Base-by-base conservation (phyloP, 2,888 invertebrate species). In the Maniola hyperantus region DNA sequence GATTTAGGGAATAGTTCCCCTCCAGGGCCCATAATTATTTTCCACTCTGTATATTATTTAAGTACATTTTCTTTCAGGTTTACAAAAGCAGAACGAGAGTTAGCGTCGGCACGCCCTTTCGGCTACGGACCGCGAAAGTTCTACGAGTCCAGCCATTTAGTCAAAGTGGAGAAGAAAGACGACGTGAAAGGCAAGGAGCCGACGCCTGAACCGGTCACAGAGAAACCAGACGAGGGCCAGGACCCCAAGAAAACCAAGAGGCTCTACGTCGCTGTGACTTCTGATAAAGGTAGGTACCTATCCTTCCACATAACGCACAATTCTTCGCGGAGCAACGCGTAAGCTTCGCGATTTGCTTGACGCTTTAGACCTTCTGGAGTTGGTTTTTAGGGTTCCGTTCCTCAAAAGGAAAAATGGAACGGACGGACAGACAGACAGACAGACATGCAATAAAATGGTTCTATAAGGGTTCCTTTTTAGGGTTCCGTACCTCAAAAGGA, bases 41-140 rank as follows among this genome's bases (percentile, higher is more conserved):
- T 8, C 8, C 8, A 36, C 8, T 36, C 1, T 1, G 10, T 36
- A 36, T 36, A 10, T 10, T 36, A 36, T 36, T 36, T 10, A 36
- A 10, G 10, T 36, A 10, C 10, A 10, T 10, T 36, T 36, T 7
- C n/a, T n/a, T 53, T 11, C 57, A 97, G 97, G 79, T 97, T 95
- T 82, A 93, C 96, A 33, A 91, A 89, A 76, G 96, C 96, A 42
- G 96, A 97, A 80, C 91, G 94, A 60, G 96, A 97, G 68, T 85
- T 97, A 62, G 91, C 93, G 74, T 93, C 95, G 26, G 96, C 96
- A 1, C 89, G 95, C 15, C 94, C 96, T 0, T 96, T 95, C 80
- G 97, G 97, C 33, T 92, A 93, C 63, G 96, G 95, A 11, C 94
- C 95, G 20, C 91, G 90, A 6, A 94, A 94, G 65, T 97, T 97